Evolutionary conservation across 2,888 invertebrate species (phyloP), one percentile per base, ranked within the genome.

Genomic region (Clistopyga incitator): DNA sequence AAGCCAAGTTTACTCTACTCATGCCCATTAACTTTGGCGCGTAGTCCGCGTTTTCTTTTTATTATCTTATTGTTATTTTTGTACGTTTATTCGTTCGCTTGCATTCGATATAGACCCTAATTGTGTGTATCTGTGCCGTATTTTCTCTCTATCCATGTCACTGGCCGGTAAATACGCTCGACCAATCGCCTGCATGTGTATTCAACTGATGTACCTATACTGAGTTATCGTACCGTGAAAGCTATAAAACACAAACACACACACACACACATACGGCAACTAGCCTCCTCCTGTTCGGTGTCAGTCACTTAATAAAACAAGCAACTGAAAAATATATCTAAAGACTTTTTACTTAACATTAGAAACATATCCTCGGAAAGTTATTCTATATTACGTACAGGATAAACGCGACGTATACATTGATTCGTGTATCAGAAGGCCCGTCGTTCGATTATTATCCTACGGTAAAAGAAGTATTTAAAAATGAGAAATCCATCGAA

Each of bases 11-110:
- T 38, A 92, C 92, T 13, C 90, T 93, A 23, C 84, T 92, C 50
- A 92, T 93, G 91, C 92, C 93, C 38, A 90, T 92, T 85, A 91
- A 93, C 82, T 92, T 92, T 81, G 89, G 90, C 67, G 88, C 89
- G 67, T 91, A 89, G 76, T 82, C 42, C 45, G 18, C 56, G 54
- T 50, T 65, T 67, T 59, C 25, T 4, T 74, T 74, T 77, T 59
- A 64, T 50, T 74, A 68, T 80, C 50, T 70, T 38, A 70, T 77
- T 25, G 38, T 71, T 23, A 72, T 38, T 72, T 70, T 54, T 64
- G 10, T 64, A 38, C 34, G 11, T 64, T 64, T 50, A 29, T 29
- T 68, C 34, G 42, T 29, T 68, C 45, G 47, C 47, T 67, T 47
- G 67, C 47, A 67, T 47, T 67, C 67, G 67, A 67, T 67, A 45